Base-by-base conservation (phyloP, 2,888 invertebrate genomes). In the Cantharis lateralis region DNA sequence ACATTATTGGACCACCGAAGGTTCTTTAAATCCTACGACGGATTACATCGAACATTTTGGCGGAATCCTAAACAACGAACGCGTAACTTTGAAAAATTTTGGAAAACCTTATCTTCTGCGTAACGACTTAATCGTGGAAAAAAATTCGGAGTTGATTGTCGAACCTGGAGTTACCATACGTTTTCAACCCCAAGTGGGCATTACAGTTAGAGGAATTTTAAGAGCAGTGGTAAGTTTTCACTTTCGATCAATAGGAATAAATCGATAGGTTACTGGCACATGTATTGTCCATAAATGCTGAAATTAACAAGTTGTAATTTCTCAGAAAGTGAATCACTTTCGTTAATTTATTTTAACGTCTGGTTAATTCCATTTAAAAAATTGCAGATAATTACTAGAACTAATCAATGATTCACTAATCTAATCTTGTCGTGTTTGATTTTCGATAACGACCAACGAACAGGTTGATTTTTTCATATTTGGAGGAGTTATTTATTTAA, bases 111-210 rank as follows among this genome's bases (percentile, higher is more conserved):
- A 94, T 86, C 89, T 94, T 83, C 89, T 95, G 20, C 90, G 94
- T 79, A 94, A 95, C 85, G 96, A 97, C 88, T 90, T 97, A 76
- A 90, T 95, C 83, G 91, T 98, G 71, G 94, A 95, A 83, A 90
- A 91, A 80, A 93, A 93, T 79, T 96, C 94, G 0, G 94, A 95
- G 84, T 89, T 99, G 83, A 91, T 94, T 73, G 93, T 99, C 76
- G 96, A 97, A 86, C 93, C 98, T 13, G 99, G 98, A 24, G 97
- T 97, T 0, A 94, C 94, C 84, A 89, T 99, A 73, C 92, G 94
- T 82, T 97, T 99, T 88, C 95, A 95, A 5, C 96, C 98, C 2
- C 96, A 97, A 89, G 93, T 96, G 83, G 98, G 98, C 80, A 93
- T 99, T 85, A 97, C 96, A 26, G 95, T 99, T 68, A 92, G 95